Evolutionary conservation across 1,140 invertebrate species (phyloP).

Genomic region (Drosophila tropicalis): DNA sequence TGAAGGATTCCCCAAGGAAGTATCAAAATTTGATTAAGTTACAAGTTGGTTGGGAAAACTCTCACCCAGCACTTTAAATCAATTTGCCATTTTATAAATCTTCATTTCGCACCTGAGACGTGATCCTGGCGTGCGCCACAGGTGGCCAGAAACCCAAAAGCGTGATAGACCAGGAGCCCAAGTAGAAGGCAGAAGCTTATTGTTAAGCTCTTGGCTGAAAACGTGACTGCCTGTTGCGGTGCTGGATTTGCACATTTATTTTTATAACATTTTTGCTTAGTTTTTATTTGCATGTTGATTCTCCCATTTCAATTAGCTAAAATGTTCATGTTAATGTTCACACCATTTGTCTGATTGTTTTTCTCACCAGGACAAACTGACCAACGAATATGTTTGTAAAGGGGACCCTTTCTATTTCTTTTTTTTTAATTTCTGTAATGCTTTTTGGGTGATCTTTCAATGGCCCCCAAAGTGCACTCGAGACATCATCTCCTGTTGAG

Average conservation of each 20-base stretch:
- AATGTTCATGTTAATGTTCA: slow-evolving; percentile 58
- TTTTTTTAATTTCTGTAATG: slow-evolving; percentile 77
- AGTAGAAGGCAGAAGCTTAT: slow-evolving; percentile 28
- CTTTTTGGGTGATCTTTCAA: slow-evolving; percentile 66
- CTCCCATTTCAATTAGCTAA: slow-evolving; percentile 75
- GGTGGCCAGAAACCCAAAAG: slow-evolving; percentile 48
- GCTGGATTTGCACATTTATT: slow-evolving; percentile 63
- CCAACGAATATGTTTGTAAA: slow-evolving; percentile 40
- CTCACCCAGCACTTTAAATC: slow-evolving; percentile 66
- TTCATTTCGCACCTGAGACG: slow-evolving; percentile 78
- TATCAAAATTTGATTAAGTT: slow-evolving; percentile 75
- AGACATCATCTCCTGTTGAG: slow-evolving; percentile 31
- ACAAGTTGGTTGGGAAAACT: slow-evolving; percentile 61
- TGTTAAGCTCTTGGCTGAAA: slow-evolving; percentile 37
- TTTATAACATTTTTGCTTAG: slow-evolving; percentile 47
- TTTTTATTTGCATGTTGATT: slow-evolving; percentile 59
- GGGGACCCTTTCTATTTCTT: too few species aligned
- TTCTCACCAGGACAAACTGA: slow-evolving; percentile 27
- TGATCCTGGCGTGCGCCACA: slow-evolving; percentile 56
- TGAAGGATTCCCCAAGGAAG: slow-evolving; percentile 43
- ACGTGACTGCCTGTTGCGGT: slow-evolving; percentile 58
- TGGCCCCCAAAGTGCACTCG: slow-evolving; percentile 55
- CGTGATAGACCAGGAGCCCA: background rate
- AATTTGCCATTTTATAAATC: slow-evolving; percentile 81
- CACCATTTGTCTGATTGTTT: slow-evolving; percentile 76